Evolutionary conservation across 37 sponge, comb jelly and placozoan genomes (phyloP), one percentile per base, ranked within the genome.

Genomic region (Oscarella lobularis): DNA sequence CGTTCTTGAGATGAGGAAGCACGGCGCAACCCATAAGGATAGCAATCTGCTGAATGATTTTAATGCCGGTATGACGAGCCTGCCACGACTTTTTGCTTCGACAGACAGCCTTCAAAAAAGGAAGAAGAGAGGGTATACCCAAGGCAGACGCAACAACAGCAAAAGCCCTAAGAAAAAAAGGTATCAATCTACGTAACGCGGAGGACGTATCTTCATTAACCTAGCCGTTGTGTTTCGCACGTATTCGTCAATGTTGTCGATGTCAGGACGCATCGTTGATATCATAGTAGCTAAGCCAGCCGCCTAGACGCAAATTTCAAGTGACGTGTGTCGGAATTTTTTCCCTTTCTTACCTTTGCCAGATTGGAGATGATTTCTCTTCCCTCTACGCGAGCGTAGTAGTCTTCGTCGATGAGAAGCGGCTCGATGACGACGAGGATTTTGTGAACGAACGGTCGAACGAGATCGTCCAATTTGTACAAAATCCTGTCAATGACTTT

Each of bases 11-110:
- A 41, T 97, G 94, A 38, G 98, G 98, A 37, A 97, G 81, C 4
- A 97, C 87, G 36, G 98, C 98, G 88, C 98, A 97, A 30, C 99
- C 99, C 99, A 97, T 97, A 39, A 97, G 81, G 73, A 97, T 97
- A 76, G 94, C 91, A 27, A 97, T 92, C 83, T 96, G 98, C 77
- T 97, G 99, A 6, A 90, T 85, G 38, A 93, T 97, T 83, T 97
- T 96, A 69, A 96, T 96, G 20, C 98, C 98, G 38, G 94, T 89
- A 79, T 93, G 91, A 38, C 99, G 78, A 4, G 99, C 99, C 77
- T 97, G 99, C 99, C 99, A 97, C 5, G 94, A 93, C 85, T 97
- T 97, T 84, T 97, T 97, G 74, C 91, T 89, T 40, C 87, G 79
- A 41, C 99, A 97, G 36, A 97, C 99, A 5, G 99, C 99, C 84